phyloP scores from a whole-genome alignment of 2,888 invertebrate species.

The Euspilapteryx auroguttella region DNA sequence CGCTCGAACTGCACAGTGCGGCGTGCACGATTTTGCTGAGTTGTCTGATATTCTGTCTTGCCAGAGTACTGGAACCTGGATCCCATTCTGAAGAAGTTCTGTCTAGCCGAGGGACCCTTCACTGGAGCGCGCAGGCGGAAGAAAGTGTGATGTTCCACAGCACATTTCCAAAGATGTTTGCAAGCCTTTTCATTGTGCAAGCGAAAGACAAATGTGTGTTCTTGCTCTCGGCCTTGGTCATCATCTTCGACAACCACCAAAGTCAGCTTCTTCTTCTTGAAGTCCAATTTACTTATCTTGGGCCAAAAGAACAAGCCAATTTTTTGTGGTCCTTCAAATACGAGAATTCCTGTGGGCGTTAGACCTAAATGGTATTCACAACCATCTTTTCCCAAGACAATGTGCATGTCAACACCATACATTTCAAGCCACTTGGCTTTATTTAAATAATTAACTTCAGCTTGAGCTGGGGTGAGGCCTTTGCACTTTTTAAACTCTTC shows the following conservation, averaged over 20 bases:
- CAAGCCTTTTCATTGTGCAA: constrained; percentile 96
- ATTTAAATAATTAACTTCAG: constrained; percentile 92
- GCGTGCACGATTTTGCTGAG: constrained; percentile 85
- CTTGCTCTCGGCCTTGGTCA: constrained; percentile 94
- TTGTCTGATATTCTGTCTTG: constrained; percentile 96
- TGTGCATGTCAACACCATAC: constrained; percentile 99
- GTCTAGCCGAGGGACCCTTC: constrained; percentile 85
- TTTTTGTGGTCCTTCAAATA: constrained; percentile 95
- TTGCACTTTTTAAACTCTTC: constrained; percentile 88
- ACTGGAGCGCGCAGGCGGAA: constrained; percentile 91
- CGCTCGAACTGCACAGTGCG: constrained; percentile 96
- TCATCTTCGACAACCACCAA: constrained; percentile 98
- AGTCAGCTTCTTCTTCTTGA: constrained; percentile 96
- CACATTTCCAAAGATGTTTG: constrained; percentile 99
- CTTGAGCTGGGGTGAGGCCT: constrained; percentile 91
- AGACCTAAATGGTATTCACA: constrained; percentile 95
- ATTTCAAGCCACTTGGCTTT: constrained; percentile 97
- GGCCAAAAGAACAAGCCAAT: constrained; percentile 99
- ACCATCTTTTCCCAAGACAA: constrained; percentile 93
- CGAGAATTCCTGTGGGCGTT: constrained; percentile 97
- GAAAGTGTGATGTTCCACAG: constrained; percentile 99
- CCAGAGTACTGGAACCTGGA: constrained; percentile 94
- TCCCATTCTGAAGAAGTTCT: constrained; percentile 98
- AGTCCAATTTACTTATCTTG: constrained; percentile 96
- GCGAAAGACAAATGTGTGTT: constrained; percentile 98